phyloP scores from a whole-genome alignment of 2,797 vertebrate genomes.

The Hippocampus kuda region DNA sequence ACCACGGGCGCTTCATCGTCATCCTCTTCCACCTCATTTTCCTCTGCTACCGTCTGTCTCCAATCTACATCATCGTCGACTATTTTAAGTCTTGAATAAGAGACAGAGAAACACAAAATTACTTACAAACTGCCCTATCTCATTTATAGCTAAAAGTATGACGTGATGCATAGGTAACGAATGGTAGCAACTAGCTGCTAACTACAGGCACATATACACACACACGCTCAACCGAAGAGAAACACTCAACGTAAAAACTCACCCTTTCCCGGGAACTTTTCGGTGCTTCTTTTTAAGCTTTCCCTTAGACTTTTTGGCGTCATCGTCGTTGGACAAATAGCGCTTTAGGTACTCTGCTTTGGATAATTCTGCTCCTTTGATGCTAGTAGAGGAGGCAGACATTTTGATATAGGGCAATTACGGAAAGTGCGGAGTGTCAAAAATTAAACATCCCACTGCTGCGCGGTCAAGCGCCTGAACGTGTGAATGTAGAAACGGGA shows the following conservation, averaged over 20 bases:
- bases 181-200: background rate
- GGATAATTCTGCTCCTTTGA: constrained; percentile 46
- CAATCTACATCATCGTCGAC: constrained; percentile 86
- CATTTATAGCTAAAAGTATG: background rate
- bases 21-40: constrained; percentile 58
- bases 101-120: background rate
- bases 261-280: constrained; percentile 57
- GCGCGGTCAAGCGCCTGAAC: background rate
- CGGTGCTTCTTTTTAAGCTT: constrained; percentile 64
- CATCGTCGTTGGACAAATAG: constrained; percentile 60
- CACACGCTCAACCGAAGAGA: no score
- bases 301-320: constrained; percentile 51
- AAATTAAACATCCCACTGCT: accelerated
- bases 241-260: background rate
- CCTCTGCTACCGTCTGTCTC: constrained; percentile 60
- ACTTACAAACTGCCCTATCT: no score
- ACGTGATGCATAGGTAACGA: background rate
- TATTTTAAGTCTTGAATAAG: constrained; percentile 73
- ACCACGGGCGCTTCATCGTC: constrained; percentile 80
- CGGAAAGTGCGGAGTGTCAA: constrained; percentile 36
- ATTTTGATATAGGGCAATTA: constrained; percentile 52
- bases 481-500: no score
- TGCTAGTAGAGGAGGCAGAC: constrained; percentile 49
- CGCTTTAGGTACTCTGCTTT: constrained; percentile 72
- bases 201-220: no score